phyloP scores from a whole-genome alignment of 35 echinoderm and acorn worm species.

The Ptychodera flava region DNA sequence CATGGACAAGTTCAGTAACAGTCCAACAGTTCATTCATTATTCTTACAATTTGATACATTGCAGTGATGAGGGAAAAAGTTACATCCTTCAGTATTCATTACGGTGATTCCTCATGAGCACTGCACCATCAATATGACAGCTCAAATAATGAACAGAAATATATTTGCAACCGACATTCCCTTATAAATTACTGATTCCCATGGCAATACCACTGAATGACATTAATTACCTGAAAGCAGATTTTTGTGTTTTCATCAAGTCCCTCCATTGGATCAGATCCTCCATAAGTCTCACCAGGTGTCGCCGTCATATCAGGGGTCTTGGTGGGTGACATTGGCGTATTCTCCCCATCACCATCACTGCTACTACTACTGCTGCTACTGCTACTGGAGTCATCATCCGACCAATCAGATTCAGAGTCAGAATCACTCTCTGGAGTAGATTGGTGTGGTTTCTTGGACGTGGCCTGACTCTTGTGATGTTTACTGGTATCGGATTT shows the following conservation, averaged over 20 bases:
- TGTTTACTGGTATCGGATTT: slow-evolving; percentile 38
- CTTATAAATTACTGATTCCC: too few species aligned
- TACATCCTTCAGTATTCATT: too few species aligned
- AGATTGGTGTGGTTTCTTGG: neutral
- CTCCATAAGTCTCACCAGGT: neutral
- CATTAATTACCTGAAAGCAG: slow-evolving; percentile 66
- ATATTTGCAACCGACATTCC: too few species aligned
- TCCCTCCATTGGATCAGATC: slow-evolving; percentile 54
- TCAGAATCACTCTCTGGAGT: neutral
- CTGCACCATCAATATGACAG: too few species aligned
- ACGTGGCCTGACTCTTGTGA: neutral
- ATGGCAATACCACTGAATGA: too few species aligned
- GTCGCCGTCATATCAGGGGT: slow-evolving; percentile 34
- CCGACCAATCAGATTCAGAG: neutral
- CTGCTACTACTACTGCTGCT: neutral
- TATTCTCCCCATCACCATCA: slow-evolving; percentile 14
- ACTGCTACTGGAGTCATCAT: neutral
- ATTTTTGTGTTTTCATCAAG: slow-evolving; percentile 77
- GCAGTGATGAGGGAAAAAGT: too few species aligned
- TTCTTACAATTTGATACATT: too few species aligned
- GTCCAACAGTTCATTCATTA: too few species aligned
- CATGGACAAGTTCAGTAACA: too few species aligned
- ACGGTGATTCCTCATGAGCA: too few species aligned
- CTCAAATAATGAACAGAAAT: too few species aligned
- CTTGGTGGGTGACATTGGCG: neutral